Evolutionary conservation across 2,113 vertebrate genomes (phyloP).

Genomic region (Copsychus sechellarum): DNA sequence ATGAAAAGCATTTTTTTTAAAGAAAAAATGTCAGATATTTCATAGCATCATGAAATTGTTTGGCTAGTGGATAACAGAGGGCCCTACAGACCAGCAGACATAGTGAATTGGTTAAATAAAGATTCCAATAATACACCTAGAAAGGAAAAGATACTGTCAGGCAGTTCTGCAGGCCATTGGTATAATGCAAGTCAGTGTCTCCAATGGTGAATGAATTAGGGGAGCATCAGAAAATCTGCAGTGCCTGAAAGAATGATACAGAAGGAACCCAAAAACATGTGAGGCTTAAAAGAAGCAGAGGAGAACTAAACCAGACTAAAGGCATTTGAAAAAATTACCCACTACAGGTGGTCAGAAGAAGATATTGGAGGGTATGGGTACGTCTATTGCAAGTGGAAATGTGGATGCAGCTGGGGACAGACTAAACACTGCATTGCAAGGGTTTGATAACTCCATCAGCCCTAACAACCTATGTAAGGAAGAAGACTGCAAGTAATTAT

Average conservation of each 20-base stretch:
- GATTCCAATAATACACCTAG: neutral
- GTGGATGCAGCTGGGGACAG: neutral
- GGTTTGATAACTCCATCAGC: neutral
- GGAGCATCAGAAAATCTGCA: neutral
- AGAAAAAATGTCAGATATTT: neutral
- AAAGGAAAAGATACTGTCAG: neutral
- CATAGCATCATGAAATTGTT: neutral
- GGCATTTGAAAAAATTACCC: neutral
- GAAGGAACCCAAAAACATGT: neutral
- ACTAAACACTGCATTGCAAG: neutral
- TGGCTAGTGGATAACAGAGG: neutral
- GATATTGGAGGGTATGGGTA: neutral
- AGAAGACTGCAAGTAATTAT: neutral
- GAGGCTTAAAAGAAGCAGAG: neutral
- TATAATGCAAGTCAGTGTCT: neutral
- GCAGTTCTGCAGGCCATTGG: neutral
- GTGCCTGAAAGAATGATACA: neutral
- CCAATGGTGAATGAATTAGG: neutral
- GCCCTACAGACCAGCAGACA: neutral
- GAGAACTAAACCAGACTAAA: neutral
- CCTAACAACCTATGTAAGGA: neutral
- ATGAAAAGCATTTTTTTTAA: neutral
- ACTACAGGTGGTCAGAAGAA: neutral
- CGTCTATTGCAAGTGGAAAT: neutral
- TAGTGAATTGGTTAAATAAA: neutral